A percentile compares a stretch with the other conserved stretches of the same genome.
phyloP scores from a whole-genome alignment of 2,797 vertebrate species.

The Apodemus agrarius region DNA sequence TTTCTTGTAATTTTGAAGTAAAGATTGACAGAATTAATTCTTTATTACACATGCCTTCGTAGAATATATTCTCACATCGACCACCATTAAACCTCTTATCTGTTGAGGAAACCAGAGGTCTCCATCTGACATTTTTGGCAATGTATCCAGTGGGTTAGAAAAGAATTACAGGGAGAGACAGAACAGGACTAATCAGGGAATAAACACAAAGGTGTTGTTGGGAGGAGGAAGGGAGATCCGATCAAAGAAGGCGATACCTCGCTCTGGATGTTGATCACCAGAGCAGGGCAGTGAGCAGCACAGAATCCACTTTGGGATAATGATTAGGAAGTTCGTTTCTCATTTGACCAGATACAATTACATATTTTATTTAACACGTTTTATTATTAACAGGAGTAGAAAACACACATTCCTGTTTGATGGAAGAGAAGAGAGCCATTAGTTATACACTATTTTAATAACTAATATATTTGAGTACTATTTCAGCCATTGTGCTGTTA shows the following conservation, averaged over 20 bases:
- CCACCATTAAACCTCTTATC: not conserved
- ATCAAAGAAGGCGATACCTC: not conserved
- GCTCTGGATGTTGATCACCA: not conserved
- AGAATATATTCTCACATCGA: not conserved
- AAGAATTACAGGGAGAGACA: not conserved
- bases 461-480: not conserved
- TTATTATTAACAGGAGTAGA: conserved; percentile 50
- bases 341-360: not conserved
- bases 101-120: not conserved
- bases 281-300: not conserved
- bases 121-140: not conserved
- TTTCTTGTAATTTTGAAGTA: not conserved
- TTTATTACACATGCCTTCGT: not conserved
- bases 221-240: not conserved
- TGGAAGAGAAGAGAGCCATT: not conserved
- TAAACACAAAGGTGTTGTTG: not conserved
- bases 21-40: not conserved
- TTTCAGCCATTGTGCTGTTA: not conserved
- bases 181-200: not conserved
- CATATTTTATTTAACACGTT: not conserved
- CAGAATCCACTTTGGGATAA: not conserved
- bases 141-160: not conserved
- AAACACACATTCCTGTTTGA: not conserved
- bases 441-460: not conserved
- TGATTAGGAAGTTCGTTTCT: not conserved